These are phyloP conservation scores for Diabrotica undecimpunctata DNA, from an alignment of 1,140 invertebrate genomes.

Conservation along the genomic window DNA sequence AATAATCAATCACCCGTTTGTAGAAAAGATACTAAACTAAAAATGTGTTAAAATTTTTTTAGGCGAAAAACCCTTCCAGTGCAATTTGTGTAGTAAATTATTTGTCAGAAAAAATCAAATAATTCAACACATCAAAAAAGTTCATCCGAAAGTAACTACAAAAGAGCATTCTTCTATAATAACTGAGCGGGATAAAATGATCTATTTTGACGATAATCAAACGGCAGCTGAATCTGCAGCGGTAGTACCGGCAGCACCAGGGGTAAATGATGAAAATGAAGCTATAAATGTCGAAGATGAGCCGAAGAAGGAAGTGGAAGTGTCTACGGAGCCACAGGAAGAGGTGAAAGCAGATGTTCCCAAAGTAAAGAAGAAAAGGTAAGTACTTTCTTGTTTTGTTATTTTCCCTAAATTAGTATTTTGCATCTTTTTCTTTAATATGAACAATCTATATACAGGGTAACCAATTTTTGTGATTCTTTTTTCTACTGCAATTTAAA, in stretches of 20 bases:
- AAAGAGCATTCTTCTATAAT: neutral
- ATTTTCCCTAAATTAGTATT: neutral
- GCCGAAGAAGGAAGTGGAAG: neutral
- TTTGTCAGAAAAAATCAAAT: constrained; percentile 39
- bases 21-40: too few relatives aligned
- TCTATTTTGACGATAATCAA: neutral
- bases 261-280: neutral
- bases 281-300: neutral
- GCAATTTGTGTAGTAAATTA: constrained; percentile 64
- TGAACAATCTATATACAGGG: too few relatives aligned
- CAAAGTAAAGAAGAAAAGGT: constrained; percentile 3
- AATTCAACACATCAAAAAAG: constrained; percentile 13
- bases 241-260: neutral
- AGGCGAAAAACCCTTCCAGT: constrained; percentile 59
- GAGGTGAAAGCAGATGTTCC: neutral
- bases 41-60: too few relatives aligned
- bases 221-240: neutral
- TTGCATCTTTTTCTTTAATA: too few relatives aligned
- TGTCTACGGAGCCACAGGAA: neutral
- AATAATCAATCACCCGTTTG: too few relatives aligned
- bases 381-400: neutral
- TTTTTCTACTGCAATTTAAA: too few relatives aligned
- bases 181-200: neutral
- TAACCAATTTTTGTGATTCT: too few relatives aligned
- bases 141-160: constrained; percentile 4